These are phyloP conservation scores for Sylvilagus floridanus DNA, from an alignment of 2,797 vertebrate species.

Conservation along the genomic window DNA sequence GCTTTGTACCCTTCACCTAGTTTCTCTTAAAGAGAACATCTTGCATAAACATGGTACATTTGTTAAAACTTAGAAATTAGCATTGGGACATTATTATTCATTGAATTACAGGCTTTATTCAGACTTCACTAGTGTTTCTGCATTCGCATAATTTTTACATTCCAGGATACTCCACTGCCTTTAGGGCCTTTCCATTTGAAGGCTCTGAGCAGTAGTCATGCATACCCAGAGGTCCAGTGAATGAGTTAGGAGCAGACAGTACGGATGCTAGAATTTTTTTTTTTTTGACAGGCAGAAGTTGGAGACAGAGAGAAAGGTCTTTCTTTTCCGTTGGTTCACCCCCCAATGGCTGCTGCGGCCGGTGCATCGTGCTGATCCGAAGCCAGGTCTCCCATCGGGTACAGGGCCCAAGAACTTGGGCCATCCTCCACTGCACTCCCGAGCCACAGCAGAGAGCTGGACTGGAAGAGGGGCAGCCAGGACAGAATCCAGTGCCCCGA, in stretches of 20 bases:
- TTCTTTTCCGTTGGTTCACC: no score
- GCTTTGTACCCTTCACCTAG: background rate
- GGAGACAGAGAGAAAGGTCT: no score
- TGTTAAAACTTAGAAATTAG: background rate
- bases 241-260: background rate
- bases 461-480: no score
- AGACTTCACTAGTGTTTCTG: background rate
- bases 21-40: background rate
- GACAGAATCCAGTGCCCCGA: no score
- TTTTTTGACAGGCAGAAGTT: no score
- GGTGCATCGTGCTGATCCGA: no score
- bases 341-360: no score
- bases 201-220: background rate
- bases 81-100: background rate
- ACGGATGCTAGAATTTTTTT: background rate
- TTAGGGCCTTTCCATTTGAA: background rate
- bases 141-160: background rate
- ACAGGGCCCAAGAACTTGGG: no score
- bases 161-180: background rate
- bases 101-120: background rate
- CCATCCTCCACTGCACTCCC: no score
- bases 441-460: no score
- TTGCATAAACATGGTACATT: background rate
- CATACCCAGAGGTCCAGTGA: background rate
- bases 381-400: no score